Conservation (phyloP, 2,113 vertebrate genomes). For the Bufo bufo region DNA sequence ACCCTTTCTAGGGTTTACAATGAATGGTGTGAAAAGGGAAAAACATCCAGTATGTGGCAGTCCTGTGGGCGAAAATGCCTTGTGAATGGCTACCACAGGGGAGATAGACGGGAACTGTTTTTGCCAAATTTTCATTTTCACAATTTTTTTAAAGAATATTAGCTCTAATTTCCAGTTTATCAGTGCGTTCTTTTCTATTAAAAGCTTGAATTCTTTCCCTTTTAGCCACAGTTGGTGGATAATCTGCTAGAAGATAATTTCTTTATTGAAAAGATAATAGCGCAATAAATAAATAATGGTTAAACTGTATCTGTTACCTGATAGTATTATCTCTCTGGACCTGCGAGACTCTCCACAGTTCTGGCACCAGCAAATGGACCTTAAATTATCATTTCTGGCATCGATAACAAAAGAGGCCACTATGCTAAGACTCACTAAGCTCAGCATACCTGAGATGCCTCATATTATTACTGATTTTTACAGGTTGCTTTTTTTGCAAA, state of each 20-base stretch:
- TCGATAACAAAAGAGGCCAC: slow-evolving; percentile 31
- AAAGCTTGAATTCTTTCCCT: background rate
- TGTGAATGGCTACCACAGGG: background rate
- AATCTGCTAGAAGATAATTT: slow-evolving; percentile 38
- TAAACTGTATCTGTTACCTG: slow-evolving; percentile 35
- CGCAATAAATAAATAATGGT: slow-evolving; percentile 34
- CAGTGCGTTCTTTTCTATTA: background rate
- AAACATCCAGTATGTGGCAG: too few relatives aligned
- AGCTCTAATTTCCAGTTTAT: background rate
- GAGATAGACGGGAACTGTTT: background rate
- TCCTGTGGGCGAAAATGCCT: too few relatives aligned
- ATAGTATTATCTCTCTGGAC: slow-evolving; percentile 28
- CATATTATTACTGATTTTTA: slow-evolving; percentile 35
- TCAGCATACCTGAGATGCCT: slow-evolving; percentile 26
- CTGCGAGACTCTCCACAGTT: slow-evolving; percentile 16
- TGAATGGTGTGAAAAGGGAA: too few relatives aligned
- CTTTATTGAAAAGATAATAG: slow-evolving; percentile 34
- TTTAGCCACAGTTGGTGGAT: background rate
- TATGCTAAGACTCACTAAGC: slow-evolving; percentile 12
- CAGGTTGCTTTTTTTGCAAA: background rate
- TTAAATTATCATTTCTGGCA: slow-evolving; percentile 47
- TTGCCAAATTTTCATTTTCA: too few relatives aligned
- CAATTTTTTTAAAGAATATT: background rate
- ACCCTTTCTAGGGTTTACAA: too few relatives aligned
- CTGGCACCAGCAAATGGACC: slow-evolving; percentile 44